A percentile compares a stretch with the other conserved stretches of the same genome.
Conservation (phyloP, 1,140 invertebrate species). For the Oedothorax gibbosus region DNA sequence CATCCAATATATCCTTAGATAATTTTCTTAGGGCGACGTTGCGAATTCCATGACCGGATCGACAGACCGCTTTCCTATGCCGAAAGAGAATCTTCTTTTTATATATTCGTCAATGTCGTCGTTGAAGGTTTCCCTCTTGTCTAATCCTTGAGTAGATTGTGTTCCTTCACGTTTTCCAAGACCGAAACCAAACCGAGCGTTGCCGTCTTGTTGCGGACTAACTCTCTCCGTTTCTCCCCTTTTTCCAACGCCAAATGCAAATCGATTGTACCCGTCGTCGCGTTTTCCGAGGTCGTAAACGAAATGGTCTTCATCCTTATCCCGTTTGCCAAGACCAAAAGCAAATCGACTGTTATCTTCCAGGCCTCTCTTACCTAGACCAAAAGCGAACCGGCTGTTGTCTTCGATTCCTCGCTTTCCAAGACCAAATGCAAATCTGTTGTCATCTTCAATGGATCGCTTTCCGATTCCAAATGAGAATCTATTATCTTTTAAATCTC, state of each 20-base stretch:
- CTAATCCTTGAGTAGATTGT: slow-evolving; percentile 47
- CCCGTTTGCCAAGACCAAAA: slow-evolving; percentile 57
- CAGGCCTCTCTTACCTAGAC: slow-evolving; percentile 51
- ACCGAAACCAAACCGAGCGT: slow-evolving; percentile 45
- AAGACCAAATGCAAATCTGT: slow-evolving; percentile 60
- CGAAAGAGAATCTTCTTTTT: slow-evolving; percentile 62
- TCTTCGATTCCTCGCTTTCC: slow-evolving; percentile 49
- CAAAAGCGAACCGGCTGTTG: slow-evolving; percentile 60
- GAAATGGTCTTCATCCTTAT: slow-evolving; percentile 33
- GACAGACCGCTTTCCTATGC: slow-evolving; percentile 59
- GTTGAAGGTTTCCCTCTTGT: slow-evolving; percentile 45
- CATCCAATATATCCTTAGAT: no score
- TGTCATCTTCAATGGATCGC: slow-evolving; percentile 21
- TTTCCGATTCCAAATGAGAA: slow-evolving; percentile 38
- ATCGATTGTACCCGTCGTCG: slow-evolving; percentile 27
- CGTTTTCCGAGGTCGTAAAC: slow-evolving; percentile 61
- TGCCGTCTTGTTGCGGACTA: no score
- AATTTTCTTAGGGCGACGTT: slow-evolving; percentile 24
- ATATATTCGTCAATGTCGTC: slow-evolving; percentile 62
- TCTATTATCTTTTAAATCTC: slow-evolving; percentile 30
- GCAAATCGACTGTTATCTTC: slow-evolving; percentile 46
- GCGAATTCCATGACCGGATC: slow-evolving; percentile 46
- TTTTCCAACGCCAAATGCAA: slow-evolving; percentile 59
- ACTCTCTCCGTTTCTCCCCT: no score
- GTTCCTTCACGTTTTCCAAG: slow-evolving; percentile 48